Evolutionary conservation across 2,113 vertebrate genomes (phyloP).

Genomic region (Prietella phreatophila): DNA sequence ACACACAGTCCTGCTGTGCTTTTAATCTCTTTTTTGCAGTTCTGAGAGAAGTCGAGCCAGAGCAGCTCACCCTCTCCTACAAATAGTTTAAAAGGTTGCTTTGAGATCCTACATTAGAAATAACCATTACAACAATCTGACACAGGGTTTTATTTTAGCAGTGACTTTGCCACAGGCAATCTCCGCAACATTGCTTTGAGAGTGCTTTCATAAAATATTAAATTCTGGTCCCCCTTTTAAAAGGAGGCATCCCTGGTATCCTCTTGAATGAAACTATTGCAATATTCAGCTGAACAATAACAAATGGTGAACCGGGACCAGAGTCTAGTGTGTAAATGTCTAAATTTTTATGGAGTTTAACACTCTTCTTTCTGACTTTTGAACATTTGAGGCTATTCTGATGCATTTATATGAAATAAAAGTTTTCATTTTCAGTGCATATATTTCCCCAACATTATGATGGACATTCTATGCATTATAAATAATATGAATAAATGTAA

Average conservation of each 20-base stretch:
- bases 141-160: conserved; percentile 3
- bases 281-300: not conserved
- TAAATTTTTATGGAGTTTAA: not conserved
- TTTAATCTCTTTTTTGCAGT: conserved; percentile 3
- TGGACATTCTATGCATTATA: not conserved
- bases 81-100: conserved; percentile 16
- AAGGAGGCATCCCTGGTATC: conserved; percentile 13
- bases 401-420: not conserved
- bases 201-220: conserved; percentile 35
- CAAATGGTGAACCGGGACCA: not conserved
- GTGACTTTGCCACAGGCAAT: conserved; percentile 33
- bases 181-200: conserved; percentile 11
- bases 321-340: not conserved
- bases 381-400: not conserved
- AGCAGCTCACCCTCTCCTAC: conserved; percentile 1
- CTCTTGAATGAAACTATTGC: not conserved
- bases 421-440: not conserved
- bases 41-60: conserved; percentile 2
- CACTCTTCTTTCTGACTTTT: not conserved
- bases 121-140: conserved; percentile 24
- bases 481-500: not conserved
- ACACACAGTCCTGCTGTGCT: not conserved
- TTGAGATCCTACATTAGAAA: conserved; percentile 31
- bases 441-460: not conserved
- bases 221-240: conserved; percentile 28